A percentile compares a stretch with the other conserved stretches of the same genome.
Conservation (phyloP, 92 coral and sea anemone genomes). For the Isaurus tuberculatus region DNA sequence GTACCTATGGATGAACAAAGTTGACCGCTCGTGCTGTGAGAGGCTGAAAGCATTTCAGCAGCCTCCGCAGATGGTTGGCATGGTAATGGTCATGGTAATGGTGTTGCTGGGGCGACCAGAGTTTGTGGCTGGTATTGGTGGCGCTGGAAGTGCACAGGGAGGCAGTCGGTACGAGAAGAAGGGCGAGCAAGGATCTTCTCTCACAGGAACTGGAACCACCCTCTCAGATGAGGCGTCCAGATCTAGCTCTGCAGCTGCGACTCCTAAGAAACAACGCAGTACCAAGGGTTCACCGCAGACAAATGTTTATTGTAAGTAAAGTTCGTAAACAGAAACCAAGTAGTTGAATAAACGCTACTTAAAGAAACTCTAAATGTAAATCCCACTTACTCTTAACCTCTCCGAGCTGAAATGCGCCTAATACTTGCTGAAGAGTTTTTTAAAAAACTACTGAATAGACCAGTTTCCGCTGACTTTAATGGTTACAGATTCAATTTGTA, state of each 20-base stretch:
- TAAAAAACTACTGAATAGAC: too few species aligned
- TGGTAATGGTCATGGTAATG: conserved; percentile 99
- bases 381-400: too few species aligned
- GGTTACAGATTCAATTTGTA: too few species aligned
- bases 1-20: conserved; percentile 81
- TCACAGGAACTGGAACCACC: conserved; percentile 50
- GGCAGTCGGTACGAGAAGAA: conserved; percentile 78
- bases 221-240: conserved; percentile 91
- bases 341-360: too few species aligned
- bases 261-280: conserved; percentile 55
- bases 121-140: conserved; percentile 90
- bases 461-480: too few species aligned
- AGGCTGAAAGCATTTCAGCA: conserved; percentile 96
- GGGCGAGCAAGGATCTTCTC: conserved; percentile 71
- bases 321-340: too few species aligned
- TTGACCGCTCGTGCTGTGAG: conserved; percentile 92
- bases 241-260: conserved; percentile 87
- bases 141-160: conserved; percentile 70
- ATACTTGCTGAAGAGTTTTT: too few species aligned
- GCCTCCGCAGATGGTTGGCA: conserved; percentile 96
- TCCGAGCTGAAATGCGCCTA: too few species aligned
- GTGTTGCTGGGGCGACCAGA: conserved; percentile 90
- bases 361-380: too few species aligned
- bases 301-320: conserved; percentile 27
- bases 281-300: conserved; percentile 60